Base-by-base conservation (phyloP, 2,113 vertebrate species). In the Spea multiplicata region DNA sequence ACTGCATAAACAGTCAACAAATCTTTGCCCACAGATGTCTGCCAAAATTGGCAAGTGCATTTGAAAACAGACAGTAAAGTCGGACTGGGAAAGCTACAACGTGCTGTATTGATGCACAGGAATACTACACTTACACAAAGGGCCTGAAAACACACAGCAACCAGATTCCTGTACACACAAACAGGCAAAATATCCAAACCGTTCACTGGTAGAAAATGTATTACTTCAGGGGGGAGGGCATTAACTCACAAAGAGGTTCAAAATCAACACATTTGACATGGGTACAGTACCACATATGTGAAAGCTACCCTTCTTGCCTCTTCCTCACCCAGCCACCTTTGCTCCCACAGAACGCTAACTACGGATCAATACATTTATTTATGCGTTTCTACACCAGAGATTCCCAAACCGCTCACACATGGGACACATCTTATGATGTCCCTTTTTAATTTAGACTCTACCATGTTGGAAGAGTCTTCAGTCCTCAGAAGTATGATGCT, bases 1-100 rank as follows among this genome's bases (percentile, higher is more conserved):
- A 90, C 83, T 93, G 83, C 82, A 71, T 30, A 45, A 64, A 91
- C 89, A 89, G 89, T 89, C 90, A 90, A 87, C 90, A 92, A 87
- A 88, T 82, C 73, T 66, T 91, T 91, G 89, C 90, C 92, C 88
- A 90, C 88, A 88, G 74, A 83, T 88, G 81, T 88, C 90, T 82
- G 83, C 68, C 84, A 62, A 77, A 59, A 85, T 83, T 85, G 86
- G 88, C 87, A 86, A 83, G 84, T 84, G 83, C 87, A 89, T 82
- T 65, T 47, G 72, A 88, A 92, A 90, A 88, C 77, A 82, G 82
- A 90, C 89, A 89, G 83, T 90, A 82, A 84, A 87, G 84, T 88
- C 84, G 81, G 88, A 93, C 90, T 86, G 89, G 79, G 64, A 82
- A 84, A 87, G 91, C 88, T 86, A 88, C 86, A 87, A 86, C 88